phyloP scores from a whole-genome alignment of 2,113 vertebrate species.

The Poicephalus meyeri region DNA sequence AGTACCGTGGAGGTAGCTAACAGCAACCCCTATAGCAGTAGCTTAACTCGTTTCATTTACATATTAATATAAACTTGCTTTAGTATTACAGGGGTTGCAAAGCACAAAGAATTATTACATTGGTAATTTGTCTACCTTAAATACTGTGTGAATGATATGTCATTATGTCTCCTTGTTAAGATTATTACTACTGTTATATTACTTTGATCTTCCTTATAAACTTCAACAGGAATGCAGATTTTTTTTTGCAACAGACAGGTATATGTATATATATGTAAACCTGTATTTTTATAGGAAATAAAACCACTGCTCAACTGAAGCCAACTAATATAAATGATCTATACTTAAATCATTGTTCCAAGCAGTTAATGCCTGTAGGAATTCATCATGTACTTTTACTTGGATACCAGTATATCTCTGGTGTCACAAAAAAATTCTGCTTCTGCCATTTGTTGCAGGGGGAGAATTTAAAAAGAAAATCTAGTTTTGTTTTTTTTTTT shows the following conservation, averaged over 20 bases:
- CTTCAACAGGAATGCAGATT: neutral
- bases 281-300: neutral
- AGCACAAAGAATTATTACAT: neutral
- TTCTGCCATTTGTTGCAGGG: neutral
- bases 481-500: neutral
- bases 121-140: neutral
- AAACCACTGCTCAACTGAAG: neutral
- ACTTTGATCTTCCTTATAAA: neutral
- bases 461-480: neutral
- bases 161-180: neutral
- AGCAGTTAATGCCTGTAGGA: neutral
- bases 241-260: neutral
- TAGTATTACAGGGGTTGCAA: neutral
- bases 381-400: neutral
- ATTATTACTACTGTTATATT: neutral
- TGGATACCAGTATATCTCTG: neutral
- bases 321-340: neutral
- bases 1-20: neutral
- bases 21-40: conserved; percentile 5
- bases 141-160: neutral
- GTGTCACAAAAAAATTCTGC: neutral
- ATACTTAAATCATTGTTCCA: neutral
- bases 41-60: conserved; percentile 18
- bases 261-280: neutral
- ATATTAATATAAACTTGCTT: neutral